Evolutionary conservation across 2,113 vertebrate species (phyloP), one percentile per base, ranked within the genome.

Genomic region (Jaculus jaculus): DNA sequence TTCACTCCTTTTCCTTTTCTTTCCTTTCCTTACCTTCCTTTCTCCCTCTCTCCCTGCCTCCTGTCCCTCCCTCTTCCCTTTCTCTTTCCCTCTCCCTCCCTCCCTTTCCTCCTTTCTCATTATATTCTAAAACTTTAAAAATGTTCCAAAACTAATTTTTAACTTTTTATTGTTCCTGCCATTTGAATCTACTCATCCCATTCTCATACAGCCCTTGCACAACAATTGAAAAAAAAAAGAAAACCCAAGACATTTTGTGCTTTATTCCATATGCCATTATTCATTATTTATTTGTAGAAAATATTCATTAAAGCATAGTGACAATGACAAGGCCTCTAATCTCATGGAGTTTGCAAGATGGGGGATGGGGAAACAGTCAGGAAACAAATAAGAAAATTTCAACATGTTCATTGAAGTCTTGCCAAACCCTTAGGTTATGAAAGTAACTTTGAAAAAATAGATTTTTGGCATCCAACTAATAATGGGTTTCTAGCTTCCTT

Each of bases 121-220:
- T 77, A 12, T 74, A 63, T 80, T 81, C 72, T 72, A 34, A 87
- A 58, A 42, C 34, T 93, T 73, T 42, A 24, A 51, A 47, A 90
- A 39, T 72, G 23, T 84, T 80, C 20, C 60, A 85, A 88, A 39
- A 39, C 2, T n/a, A 79, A 63, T 68, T 72, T 23, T 32, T 93
- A 61, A 73, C 21, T 24, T 26, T 16, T 12, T 15, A 51, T 79
- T 34, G 42, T 7, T 66, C 18, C 73, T 54, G 42, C 79, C 10
- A 30, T 2, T 47, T 0, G 61, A 16, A 8, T 51, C 37, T 15
- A 24, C 15, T 21, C 20, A 54, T 30, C 3, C 2, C 11, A 2
- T 80, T 84, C 39, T 69, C 10, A 51, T 7, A 78, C 12, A 78
- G 54, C 1, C 28, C 13, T 42, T 65, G 68, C 17, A 65, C 60